Evolutionary conservation across 2,888 invertebrate genomes (phyloP).

Genomic region (Ophonus ardosiacus): DNA sequence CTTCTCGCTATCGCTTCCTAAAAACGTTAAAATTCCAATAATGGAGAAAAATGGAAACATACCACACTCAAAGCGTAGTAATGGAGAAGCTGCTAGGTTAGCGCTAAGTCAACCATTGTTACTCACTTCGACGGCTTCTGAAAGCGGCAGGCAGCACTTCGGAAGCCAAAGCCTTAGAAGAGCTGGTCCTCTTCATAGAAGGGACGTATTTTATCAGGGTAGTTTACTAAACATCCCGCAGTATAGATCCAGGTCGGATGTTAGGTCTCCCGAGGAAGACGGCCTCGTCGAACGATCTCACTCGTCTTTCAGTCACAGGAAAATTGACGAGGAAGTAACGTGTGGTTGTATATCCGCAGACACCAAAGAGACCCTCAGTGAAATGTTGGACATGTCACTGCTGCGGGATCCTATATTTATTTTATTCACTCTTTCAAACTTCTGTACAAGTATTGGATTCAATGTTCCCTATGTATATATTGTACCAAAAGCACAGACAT

Average conservation of each 20-base stretch:
- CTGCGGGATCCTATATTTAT: slow-evolving; percentile 92
- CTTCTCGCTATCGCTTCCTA: slow-evolving; percentile 73
- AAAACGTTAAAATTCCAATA: slow-evolving; percentile 65
- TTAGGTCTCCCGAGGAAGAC: slow-evolving; percentile 69
- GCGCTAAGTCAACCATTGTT: slow-evolving; percentile 86
- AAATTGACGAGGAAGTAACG: slow-evolving; percentile 40
- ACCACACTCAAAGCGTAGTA: slow-evolving; percentile 64
- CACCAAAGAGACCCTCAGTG: slow-evolving; percentile 83
- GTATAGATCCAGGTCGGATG: slow-evolving; percentile 71
- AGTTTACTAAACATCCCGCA: slow-evolving; percentile 78
- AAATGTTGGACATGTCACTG: slow-evolving; percentile 92
- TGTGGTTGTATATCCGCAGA: slow-evolving; percentile 78
- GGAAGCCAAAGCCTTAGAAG: slow-evolving; percentile 76
- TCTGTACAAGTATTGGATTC: slow-evolving; percentile 96
- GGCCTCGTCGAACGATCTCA: slow-evolving; percentile 69
- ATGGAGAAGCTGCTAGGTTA: slow-evolving; percentile 76
- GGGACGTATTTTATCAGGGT: slow-evolving; percentile 94
- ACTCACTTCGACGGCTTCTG: slow-evolving; percentile 76
- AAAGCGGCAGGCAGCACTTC: slow-evolving; percentile 74
- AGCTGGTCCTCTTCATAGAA: slow-evolving; percentile 87
- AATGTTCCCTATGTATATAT: slow-evolving; percentile 95
- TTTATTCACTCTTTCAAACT: slow-evolving; percentile 94
- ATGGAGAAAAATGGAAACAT: slow-evolving; percentile 69
- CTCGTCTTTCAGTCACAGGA: slow-evolving; percentile 67
- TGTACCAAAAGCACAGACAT: slow-evolving; percentile 83